Base-by-base conservation (phyloP, 1,140 invertebrate genomes). In the Lithobius niger region DNA sequence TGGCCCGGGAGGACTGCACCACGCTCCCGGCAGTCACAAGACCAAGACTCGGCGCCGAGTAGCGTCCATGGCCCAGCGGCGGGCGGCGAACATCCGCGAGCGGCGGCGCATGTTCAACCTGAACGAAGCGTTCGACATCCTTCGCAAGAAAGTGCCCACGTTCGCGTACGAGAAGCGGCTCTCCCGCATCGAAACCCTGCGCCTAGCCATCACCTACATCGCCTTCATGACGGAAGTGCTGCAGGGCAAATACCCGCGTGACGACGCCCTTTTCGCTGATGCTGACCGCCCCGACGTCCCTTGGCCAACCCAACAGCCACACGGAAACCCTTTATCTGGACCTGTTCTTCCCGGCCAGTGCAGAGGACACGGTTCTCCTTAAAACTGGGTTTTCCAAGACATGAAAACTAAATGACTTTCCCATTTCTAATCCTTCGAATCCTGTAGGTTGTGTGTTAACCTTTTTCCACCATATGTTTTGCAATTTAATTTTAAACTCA, bases 161-260 rank as follows among this genome's bases (percentile, higher is more conserved):
- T 99, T 99, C 69, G 95, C 96, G 0, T 99, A 97, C 65, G 96
- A 99, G 69, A 98, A 98, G 68, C 79, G 96, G 0, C 77, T 99
- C 0, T 98, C 95, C 0, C 86, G 96, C 64, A 98, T 99, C 62
- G 96, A 99, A 74, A 98, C 96, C 0, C 74, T 99, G 0, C 80
- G 94, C 0, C 72, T 99, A 62, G 95, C 96, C 6, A 98, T 98
- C 61, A 97, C 94, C 10, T 99, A 99, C 71, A 99, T 99, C 60
- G 86, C 88, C 28, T 93, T 99, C 68, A 94, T 99, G 83, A 82
- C 86, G 48, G 92, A 97, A 66, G 72, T 97, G 13, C 73, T 95
- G 4, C 44, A 55, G 27, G 54, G 54, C 4, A 55, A 55, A 25
- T 55, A 27, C 28, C 16, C 40, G 3, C 21, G 53, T 6, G 43